Evolutionary conservation across 2,113 vertebrate species (phyloP).

Genomic region (Carassius gibelio): DNA sequence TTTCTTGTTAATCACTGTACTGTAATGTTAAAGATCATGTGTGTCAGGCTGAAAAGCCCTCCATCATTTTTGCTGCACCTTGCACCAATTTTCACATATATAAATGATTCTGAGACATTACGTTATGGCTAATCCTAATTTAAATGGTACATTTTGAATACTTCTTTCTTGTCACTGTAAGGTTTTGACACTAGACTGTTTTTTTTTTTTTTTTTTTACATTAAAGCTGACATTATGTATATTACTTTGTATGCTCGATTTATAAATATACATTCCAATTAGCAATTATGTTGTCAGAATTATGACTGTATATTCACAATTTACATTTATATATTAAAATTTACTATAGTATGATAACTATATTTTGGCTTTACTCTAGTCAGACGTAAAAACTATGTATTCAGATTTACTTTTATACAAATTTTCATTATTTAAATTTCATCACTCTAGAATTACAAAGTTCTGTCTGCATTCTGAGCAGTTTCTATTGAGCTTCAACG

Average conservation of each 20-base stretch:
- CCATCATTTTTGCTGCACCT: neutral
- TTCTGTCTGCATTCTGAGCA: too few species aligned
- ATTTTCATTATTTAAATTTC: too few species aligned
- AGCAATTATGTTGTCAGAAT: too few species aligned
- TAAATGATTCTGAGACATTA: neutral
- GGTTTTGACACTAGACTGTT: neutral
- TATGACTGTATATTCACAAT: too few species aligned
- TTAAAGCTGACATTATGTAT: too few species aligned
- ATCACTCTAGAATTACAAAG: too few species aligned
- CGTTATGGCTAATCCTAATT: neutral
- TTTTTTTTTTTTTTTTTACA: neutral
- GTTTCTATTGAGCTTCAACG: too few species aligned
- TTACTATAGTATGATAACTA: too few species aligned
- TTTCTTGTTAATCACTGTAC: neutral
- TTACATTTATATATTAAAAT: too few species aligned
- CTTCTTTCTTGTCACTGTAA: neutral
- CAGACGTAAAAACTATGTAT: neutral
- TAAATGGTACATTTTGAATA: neutral
- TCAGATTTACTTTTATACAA: neutral
- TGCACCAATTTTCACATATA: neutral
- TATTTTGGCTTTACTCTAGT: too few species aligned
- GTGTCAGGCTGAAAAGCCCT: neutral
- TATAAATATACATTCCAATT: too few species aligned
- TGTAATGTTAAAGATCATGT: neutral
- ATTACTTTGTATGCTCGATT: too few species aligned